A percentile compares a stretch with the other conserved stretches of the same genome.
Conservation (phyloP, 2,113 vertebrate genomes). For the Stegastes partitus region DNA sequence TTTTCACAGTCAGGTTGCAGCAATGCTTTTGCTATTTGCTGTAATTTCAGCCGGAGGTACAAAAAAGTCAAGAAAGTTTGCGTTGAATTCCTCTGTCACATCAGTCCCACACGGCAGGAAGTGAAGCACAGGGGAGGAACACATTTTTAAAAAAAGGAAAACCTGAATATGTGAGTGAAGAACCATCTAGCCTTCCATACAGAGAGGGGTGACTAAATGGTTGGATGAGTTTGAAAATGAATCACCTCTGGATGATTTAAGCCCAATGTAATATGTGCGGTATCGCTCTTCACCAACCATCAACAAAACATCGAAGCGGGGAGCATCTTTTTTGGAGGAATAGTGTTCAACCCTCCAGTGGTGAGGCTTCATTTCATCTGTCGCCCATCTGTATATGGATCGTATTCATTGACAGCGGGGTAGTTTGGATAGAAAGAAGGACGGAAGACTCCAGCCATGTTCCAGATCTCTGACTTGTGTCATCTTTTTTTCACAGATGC, state of each 20-base stretch:
- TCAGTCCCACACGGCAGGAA: background rate
- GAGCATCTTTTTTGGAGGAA: background rate
- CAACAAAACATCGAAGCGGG: background rate
- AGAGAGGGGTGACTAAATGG: background rate
- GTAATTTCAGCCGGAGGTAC: conserved; percentile 17
- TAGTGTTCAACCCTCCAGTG: background rate
- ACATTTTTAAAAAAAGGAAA: background rate
- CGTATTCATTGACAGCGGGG: too few relatives aligned
- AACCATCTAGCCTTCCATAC: background rate
- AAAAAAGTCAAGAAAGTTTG: conserved; percentile 36
- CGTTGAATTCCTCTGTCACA: conserved; percentile 4
- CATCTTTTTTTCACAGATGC: too few relatives aligned
- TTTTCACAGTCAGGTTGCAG: conserved; percentile 23
- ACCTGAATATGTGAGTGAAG: background rate
- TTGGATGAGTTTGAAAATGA: background rate
- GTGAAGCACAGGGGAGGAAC: background rate
- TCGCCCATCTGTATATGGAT: background rate
- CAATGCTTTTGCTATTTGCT: conserved; percentile 14
- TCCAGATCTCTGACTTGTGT: too few relatives aligned
- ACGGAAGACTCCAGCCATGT: too few relatives aligned
- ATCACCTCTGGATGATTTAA: background rate
- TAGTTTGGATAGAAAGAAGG: background rate
- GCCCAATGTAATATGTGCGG: background rate
- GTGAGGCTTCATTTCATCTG: background rate
- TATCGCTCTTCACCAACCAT: background rate